Conservation (phyloP, 2,888 invertebrate genomes). For the Amiota mariae region DNA sequence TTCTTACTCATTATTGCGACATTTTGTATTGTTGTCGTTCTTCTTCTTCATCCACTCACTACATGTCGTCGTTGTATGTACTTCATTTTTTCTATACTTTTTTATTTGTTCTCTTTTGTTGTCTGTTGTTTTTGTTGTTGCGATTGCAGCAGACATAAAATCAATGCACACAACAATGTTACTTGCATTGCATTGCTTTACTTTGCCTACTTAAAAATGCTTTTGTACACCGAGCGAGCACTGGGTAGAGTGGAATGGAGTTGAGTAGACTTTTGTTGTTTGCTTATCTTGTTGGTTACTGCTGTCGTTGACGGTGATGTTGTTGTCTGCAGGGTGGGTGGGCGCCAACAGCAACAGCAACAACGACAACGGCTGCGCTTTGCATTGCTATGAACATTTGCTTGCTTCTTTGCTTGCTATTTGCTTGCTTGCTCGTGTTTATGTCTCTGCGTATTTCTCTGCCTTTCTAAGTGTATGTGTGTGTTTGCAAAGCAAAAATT, state of each 20-base stretch:
- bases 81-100: constrained; percentile 32
- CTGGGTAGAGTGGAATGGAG: constrained; percentile 5
- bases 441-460: constrained; percentile 27
- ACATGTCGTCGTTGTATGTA: constrained; percentile 33
- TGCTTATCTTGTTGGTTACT: constrained; percentile 34
- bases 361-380: constrained; percentile 20
- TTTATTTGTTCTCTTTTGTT: constrained; percentile 40
- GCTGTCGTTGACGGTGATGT: constrained; percentile 29
- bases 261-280: constrained; percentile 23
- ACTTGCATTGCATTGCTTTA: constrained; percentile 18
- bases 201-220: constrained; percentile 24
- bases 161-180: constrained; percentile 56
- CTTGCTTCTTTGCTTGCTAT: too few species aligned
- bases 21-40: constrained; percentile 34
- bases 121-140: constrained; percentile 34
- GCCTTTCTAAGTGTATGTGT: constrained; percentile 29
- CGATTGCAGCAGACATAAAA: constrained; percentile 51
- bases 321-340: constrained; percentile 54
- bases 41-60: too few species aligned
- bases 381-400: constrained; percentile 13
- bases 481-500: constrained; percentile 56
- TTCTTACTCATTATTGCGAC: constrained; percentile 13
- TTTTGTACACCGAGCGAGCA: constrained; percentile 26
- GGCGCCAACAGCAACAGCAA: constrained; percentile 42
- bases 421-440: constrained; percentile 16